Percentiles rank a stretch among this genome's conserved stretches.
Evolutionary conservation across 1,140 invertebrate species (phyloP).

Genomic region (Druon quercuslanigerum): DNA sequence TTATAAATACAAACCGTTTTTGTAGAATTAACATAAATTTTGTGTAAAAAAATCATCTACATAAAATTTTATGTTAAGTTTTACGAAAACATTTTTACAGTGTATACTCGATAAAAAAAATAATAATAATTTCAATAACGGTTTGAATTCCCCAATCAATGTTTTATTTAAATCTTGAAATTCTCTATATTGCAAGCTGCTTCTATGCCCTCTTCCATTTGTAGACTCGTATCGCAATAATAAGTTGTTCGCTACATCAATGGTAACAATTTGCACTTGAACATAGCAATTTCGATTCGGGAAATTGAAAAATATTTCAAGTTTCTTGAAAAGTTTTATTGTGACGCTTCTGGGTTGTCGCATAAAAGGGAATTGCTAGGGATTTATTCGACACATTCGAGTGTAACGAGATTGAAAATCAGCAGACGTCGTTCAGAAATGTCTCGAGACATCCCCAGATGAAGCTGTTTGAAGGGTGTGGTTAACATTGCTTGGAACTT

Average conservation of each 20-base stretch:
- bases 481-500: conserved; percentile 22
- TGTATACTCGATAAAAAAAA: too few relatives aligned
- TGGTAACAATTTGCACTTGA: neutral
- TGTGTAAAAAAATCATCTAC: too few relatives aligned
- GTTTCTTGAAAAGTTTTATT: neutral
- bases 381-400: conserved; percentile 21
- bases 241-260: neutral
- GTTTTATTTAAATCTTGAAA: too few relatives aligned
- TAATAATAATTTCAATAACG: too few relatives aligned
- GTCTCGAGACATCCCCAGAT: neutral
- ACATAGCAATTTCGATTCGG: neutral
- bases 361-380: conserved; percentile 14
- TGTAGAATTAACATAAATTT: too few relatives aligned
- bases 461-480: conserved; percentile 32
- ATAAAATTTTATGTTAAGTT: too few relatives aligned
- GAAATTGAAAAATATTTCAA: neutral
- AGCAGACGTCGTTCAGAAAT: neutral
- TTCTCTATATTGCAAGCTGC: too few relatives aligned
- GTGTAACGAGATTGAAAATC: conserved; percentile 20
- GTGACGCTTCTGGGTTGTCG: neutral
- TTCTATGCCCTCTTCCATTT: too few relatives aligned
- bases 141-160: too few relatives aligned
- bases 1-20: too few relatives aligned
- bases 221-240: too few relatives aligned
- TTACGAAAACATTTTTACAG: too few relatives aligned